A percentile compares a stretch with the other conserved stretches of the same genome.
These are phyloP conservation scores for Nesidiocoris tenuis DNA, from an alignment of 2,888 invertebrate genomes.

Conservation along the genomic window DNA sequence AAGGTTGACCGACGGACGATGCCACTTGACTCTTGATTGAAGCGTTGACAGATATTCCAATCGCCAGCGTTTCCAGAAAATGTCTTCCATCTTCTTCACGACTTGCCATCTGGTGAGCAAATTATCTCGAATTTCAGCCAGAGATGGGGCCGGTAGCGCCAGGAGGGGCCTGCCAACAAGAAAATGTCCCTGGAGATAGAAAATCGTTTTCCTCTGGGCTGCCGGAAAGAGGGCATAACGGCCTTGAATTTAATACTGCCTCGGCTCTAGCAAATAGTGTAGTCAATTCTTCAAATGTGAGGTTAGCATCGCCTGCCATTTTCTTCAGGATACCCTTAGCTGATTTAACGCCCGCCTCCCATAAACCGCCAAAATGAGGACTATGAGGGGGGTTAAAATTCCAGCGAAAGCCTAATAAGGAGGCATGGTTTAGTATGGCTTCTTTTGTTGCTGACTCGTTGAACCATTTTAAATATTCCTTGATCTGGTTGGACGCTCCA, in stretches of 20 bases:
- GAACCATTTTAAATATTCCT: background rate
- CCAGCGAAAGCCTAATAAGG: background rate
- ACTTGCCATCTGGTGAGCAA: slow-evolving; percentile 49
- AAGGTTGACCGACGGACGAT: slow-evolving; percentile 3
- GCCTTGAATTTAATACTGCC: slow-evolving; percentile 52
- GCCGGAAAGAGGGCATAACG: too few relatives aligned
- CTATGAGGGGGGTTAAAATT: slow-evolving; percentile 48
- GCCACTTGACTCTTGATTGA: slow-evolving; percentile 43
- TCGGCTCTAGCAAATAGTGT: slow-evolving; percentile 51
- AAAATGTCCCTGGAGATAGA: slow-evolving; percentile 53
- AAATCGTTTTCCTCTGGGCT: slow-evolving; percentile 49
- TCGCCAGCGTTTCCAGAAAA: slow-evolving; percentile 50
- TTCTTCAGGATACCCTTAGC: background rate
- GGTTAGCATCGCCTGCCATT: slow-evolving; percentile 7
- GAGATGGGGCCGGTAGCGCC: slow-evolving; percentile 49
- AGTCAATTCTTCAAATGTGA: slow-evolving; percentile 52
- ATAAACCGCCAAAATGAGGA: slow-evolving; percentile 52
- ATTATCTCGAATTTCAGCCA: slow-evolving; percentile 43
- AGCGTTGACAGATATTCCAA: slow-evolving; percentile 41
- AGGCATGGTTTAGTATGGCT: background rate
- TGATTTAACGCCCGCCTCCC: slow-evolving; percentile 52
- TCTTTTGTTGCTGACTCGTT: background rate
- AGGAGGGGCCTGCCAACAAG: slow-evolving; percentile 50
- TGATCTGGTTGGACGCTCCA: background rate
- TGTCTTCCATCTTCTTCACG: slow-evolving; percentile 44